phyloP scores from a whole-genome alignment of 2,888 invertebrate species.

The Drosophila yooni region DNA sequence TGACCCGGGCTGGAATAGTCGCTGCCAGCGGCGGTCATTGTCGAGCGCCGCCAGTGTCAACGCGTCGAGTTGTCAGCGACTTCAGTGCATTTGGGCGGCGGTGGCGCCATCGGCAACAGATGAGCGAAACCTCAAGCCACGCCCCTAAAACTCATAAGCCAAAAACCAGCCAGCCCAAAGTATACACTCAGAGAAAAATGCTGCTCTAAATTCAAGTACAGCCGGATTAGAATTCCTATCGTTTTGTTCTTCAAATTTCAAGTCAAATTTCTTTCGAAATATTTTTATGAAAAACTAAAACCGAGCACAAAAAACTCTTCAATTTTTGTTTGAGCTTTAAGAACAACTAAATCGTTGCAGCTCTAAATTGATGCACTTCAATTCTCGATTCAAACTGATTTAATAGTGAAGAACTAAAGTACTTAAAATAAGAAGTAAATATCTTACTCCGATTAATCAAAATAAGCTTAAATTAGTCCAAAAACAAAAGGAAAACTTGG shows the following conservation, averaged over 20 bases:
- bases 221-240: neutral
- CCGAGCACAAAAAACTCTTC: neutral
- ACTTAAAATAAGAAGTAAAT: neutral
- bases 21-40: slow-evolving; percentile 82
- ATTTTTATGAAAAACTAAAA: neutral
- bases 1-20: slow-evolving; percentile 88
- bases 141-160: slow-evolving; percentile 8
- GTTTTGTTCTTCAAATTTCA: neutral
- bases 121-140: slow-evolving; percentile 47
- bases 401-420: neutral
- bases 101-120: slow-evolving; percentile 45
- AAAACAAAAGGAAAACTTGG: neutral
- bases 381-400: neutral
- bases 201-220: neutral
- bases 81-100: slow-evolving; percentile 78
- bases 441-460: neutral
- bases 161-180: slow-evolving; percentile 5
- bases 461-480: neutral
- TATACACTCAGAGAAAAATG: slow-evolving; percentile 4
- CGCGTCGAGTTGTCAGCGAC: slow-evolving; percentile 83
- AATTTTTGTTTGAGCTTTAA: neutral
- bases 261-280: neutral
- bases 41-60: slow-evolving; percentile 84
- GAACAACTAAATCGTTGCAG: neutral
- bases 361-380: neutral